Evolutionary conservation across 2,113 vertebrate species (phyloP).

Genomic region (Hucho hucho): DNA sequence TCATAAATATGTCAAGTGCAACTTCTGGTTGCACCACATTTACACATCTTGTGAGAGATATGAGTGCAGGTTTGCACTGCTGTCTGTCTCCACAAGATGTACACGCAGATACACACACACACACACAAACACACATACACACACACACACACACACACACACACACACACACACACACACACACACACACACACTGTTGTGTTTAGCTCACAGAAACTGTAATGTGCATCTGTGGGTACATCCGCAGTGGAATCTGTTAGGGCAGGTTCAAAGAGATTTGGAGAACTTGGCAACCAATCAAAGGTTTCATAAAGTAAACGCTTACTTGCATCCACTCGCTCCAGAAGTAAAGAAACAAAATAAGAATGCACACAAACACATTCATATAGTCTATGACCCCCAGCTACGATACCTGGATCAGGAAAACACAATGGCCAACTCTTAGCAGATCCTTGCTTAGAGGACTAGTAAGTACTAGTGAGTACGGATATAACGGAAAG

Average conservation of each 20-base stretch:
- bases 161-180: too few species aligned
- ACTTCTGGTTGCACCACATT: not conserved
- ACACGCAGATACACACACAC: not conserved
- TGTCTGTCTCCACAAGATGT: not conserved
- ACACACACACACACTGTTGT: not conserved
- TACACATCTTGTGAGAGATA: conserved; percentile 41
- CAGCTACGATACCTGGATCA: not conserved
- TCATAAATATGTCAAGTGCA: too few species aligned
- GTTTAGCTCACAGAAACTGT: not conserved
- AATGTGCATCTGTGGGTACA: not conserved
- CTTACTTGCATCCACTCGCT: not conserved
- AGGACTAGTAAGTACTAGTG: not conserved
- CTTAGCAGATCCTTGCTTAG: not conserved
- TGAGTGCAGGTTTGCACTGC: conserved; percentile 13
- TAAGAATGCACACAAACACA: not conserved
- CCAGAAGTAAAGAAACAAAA: not conserved
- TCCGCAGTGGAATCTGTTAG: not conserved
- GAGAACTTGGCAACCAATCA: not conserved
- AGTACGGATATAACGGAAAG: not conserved
- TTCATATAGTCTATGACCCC: not conserved
- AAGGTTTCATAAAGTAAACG: conserved; percentile 1
- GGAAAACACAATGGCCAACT: not conserved
- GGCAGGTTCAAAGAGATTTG: not conserved
- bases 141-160: not conserved
- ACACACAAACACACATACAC: not conserved